These are phyloP conservation scores for Bombus ignitus DNA, from an alignment of 1,140 invertebrate species.

Conservation along the genomic window DNA sequence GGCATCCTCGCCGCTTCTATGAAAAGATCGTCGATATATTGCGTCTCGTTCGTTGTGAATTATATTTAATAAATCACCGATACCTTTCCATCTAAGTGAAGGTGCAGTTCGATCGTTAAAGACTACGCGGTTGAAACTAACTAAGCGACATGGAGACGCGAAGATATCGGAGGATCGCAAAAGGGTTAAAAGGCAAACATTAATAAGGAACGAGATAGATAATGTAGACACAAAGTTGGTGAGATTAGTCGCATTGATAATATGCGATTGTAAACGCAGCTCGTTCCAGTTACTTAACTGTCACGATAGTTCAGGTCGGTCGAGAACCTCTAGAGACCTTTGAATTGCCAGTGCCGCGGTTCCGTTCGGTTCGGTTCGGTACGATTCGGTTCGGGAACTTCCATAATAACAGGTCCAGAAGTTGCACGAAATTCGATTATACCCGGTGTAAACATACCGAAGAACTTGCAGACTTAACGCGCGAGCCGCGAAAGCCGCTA, in stretches of 20 bases:
- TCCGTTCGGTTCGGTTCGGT: not conserved
- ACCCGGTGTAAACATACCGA: constrained; percentile 24
- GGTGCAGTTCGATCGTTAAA: too few relatives aligned
- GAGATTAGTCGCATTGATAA: constrained; percentile 53
- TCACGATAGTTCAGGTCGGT: constrained; percentile 59
- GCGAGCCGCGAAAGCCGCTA: not conserved
- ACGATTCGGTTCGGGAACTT: constrained; percentile 40
- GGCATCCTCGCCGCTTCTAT: too few relatives aligned
- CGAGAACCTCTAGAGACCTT: constrained; percentile 44
- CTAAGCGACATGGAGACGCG: too few relatives aligned
- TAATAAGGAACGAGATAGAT: not conserved
- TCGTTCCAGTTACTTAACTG: constrained; percentile 79
- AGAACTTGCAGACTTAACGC: constrained; percentile 21
- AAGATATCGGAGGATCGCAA: too few relatives aligned
- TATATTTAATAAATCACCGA: too few relatives aligned
- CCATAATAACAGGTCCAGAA: constrained; percentile 31
- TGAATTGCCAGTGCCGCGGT: constrained; percentile 46
- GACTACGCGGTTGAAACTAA: too few relatives aligned
- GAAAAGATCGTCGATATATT: too few relatives aligned
- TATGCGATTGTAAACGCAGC: constrained; percentile 66
- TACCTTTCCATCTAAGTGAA: too few relatives aligned
- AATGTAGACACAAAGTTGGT: not conserved
- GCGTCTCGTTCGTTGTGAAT: too few relatives aligned
- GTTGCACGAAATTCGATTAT: constrained; percentile 44
- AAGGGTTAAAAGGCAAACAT: not conserved